Base-by-base conservation (phyloP, 2,797 vertebrate genomes). In the Diplodus sargus region DNA sequence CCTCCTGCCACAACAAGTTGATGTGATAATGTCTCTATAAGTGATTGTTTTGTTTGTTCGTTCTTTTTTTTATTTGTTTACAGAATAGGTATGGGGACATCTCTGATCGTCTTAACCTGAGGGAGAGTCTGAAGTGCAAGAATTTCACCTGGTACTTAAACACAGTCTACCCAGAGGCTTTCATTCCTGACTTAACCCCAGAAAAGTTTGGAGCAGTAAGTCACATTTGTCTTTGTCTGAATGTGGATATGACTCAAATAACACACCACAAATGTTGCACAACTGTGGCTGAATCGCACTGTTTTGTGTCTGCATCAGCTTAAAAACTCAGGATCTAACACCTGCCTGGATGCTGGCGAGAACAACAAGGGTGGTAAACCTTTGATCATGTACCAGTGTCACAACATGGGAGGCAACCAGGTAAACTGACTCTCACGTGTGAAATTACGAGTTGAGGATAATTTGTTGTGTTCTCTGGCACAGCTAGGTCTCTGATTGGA, bases 351-450 rank as follows among this genome's bases (percentile, higher is more conserved):
- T 68, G 97, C 95, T 0, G 97, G 98, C 0, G 97, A 97, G 90
- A 96, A 95, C 84, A 99, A 99, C 90, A 51, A 87, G 0, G 98
- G 97, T 4, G 96, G 96, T 60, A 98, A 99, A 77, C 92, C 97
- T 0, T 28, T 98, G 79, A 99, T 99, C 90, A 96, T 98, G 97
- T 99, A 99, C 72, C 34, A 80, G 1, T 99, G 98, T 92, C 98
- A 99, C 25, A 97, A 98, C 85, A 97, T 99, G 94, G 98, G 98
- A 7, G 98, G 98, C 82, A 99, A 99, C 92, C 98, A 99, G 97
- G 98, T 99, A 75, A 28, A 52, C 49, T 15, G 6, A 61, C 18
- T 71, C 22, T 30, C 16, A 20, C 9, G 3, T 28, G 2, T 70
- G 14, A 53, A 56, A 57, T 63, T 17, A 25, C 16, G 20, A 68